These are phyloP conservation scores for Lagodon rhomboides DNA, from an alignment of 2,797 vertebrate species.

Conservation along the genomic window DNA sequence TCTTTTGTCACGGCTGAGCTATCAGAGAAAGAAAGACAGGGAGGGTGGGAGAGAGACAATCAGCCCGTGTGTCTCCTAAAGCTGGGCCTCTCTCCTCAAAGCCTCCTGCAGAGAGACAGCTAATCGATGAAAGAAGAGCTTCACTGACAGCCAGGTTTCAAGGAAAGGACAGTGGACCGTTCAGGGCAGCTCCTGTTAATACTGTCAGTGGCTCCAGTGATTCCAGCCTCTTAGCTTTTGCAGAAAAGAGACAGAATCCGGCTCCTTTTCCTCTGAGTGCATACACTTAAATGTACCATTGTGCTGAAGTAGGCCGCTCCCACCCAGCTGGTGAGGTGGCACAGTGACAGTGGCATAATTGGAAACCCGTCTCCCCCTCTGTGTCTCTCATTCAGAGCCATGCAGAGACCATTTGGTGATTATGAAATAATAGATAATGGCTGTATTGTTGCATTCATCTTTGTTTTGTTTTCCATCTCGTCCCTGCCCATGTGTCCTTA, in stretches of 20 bases:
- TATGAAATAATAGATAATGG: constrained; percentile 9
- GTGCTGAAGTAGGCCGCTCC: constrained; percentile 57
- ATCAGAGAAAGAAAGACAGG: background rate
- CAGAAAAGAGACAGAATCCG: background rate
- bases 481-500: background rate
- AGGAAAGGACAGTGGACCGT: constrained; percentile 31
- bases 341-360: constrained; percentile 44
- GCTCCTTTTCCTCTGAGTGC: background rate
- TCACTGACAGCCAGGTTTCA: constrained; percentile 56
- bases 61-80: constrained; percentile 21
- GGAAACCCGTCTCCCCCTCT: constrained; percentile 3
- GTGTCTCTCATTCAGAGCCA: background rate
- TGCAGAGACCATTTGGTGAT: background rate
- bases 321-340: constrained; percentile 67
- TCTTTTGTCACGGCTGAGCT: constrained; percentile 26
- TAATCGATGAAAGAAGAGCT: constrained; percentile 79
- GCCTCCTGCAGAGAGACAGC: constrained; percentile 67
- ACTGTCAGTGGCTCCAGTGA: background rate
- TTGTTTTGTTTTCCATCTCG: background rate
- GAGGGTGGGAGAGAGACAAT: constrained; percentile 9
- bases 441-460: background rate
- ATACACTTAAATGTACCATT: constrained; percentile 26
- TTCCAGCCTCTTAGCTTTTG: background rate
- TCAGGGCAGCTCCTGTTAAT: constrained; percentile 15
- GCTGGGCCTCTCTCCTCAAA: constrained; percentile 41